Conservation (phyloP, 2,113 vertebrate genomes). For the Regulus satrapa region DNA sequence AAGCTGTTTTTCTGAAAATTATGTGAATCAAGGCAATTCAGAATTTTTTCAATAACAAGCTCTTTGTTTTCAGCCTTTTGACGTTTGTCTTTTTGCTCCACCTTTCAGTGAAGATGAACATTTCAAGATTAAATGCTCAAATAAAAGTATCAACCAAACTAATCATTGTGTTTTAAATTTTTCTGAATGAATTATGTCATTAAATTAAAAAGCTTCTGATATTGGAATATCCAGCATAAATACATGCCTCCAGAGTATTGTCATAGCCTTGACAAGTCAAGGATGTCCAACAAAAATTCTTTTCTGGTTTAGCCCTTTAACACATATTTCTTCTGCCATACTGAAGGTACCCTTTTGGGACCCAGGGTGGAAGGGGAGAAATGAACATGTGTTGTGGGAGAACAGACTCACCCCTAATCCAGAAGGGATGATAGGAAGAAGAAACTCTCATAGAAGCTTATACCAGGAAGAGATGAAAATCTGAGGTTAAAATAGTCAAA, state of each 20-base stretch:
- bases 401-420: background rate
- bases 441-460: background rate
- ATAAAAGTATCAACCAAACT: background rate
- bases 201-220: background rate
- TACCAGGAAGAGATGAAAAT: background rate
- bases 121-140: background rate
- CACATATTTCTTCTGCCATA: background rate
- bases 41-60: background rate
- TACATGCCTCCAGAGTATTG: background rate
- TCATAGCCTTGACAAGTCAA: background rate
- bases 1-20: background rate
- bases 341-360: background rate
- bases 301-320: background rate
- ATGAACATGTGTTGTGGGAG: background rate
- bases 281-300: background rate
- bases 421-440: background rate
- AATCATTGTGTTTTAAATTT: background rate
- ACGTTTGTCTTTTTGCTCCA: background rate
- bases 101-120: background rate
- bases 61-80: background rate
- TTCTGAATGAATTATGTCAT: background rate
- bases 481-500: background rate
- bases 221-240: background rate
- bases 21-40: background rate
- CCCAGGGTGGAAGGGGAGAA: background rate